phyloP scores from a whole-genome alignment of 2,888 invertebrate species.

The Pachydiplax longipennis region DNA sequence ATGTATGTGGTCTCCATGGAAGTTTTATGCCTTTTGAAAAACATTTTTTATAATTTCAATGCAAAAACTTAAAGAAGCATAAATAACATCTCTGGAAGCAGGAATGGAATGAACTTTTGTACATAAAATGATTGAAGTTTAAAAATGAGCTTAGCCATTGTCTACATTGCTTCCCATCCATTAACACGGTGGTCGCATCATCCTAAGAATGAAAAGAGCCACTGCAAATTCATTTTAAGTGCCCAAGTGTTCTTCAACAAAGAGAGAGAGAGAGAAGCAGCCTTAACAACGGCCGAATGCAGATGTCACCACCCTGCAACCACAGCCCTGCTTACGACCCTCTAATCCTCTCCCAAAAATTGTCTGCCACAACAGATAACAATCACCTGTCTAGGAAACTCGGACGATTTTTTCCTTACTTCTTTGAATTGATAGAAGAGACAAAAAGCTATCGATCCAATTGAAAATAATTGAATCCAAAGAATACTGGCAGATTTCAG shows the following conservation, averaged over 20 bases:
- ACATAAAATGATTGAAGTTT: constrained; percentile 40
- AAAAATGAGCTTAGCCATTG: constrained; percentile 39
- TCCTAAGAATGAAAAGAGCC: constrained; percentile 30
- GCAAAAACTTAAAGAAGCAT: constrained; percentile 45
- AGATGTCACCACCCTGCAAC: constrained; percentile 34
- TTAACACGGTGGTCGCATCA: constrained; percentile 6
- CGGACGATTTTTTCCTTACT: constrained; percentile 19
- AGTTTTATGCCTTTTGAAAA: constrained; percentile 43
- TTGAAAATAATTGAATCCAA: constrained; percentile 38
- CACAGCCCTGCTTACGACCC: constrained; percentile 34
- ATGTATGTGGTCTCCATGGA: constrained; percentile 43
- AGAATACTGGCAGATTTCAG: constrained; percentile 47
- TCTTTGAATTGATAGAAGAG: constrained; percentile 27
- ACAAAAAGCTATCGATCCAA: constrained; percentile 10
- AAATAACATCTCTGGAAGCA: constrained; percentile 45
- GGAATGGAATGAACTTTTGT: constrained; percentile 44
- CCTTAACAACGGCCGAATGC: constrained; percentile 36
- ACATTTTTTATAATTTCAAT: constrained; percentile 37
- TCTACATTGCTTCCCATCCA: constrained; percentile 32
- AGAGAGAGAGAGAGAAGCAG: constrained; percentile 41
- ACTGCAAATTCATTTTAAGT: constrained; percentile 24
- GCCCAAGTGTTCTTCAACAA: constrained; percentile 44
- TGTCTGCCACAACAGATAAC: constrained; percentile 13
- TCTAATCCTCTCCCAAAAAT: constrained; percentile 34
- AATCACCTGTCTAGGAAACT: constrained; percentile 39